Conservation (phyloP, 64 coral and sea anemone genomes). For the Orbicella faveolata region DNA sequence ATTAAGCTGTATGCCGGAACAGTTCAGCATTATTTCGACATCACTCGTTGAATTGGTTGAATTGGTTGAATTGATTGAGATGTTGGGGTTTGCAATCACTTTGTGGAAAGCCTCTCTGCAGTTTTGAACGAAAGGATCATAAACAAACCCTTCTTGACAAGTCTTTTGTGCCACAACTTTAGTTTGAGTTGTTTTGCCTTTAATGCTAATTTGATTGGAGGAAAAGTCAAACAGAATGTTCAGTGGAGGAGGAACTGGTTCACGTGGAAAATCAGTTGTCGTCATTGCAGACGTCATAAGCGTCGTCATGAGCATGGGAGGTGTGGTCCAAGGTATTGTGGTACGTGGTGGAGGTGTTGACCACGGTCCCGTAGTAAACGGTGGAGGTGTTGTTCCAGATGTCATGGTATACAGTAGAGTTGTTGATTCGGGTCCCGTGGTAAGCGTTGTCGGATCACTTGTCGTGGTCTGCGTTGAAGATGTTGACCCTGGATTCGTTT, state of each 20-base stretch:
- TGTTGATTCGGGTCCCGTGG: neutral
- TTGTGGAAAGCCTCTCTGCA: neutral
- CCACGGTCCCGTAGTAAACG: neutral
- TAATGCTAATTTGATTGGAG: neutral
- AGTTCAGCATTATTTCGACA: neutral
- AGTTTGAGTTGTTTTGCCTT: neutral
- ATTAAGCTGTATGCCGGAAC: neutral
- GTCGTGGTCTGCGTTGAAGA: neutral
- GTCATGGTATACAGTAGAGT: neutral
- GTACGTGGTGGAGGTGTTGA: too few species aligned
- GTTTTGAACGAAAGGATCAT: neutral
- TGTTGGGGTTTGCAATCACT: neutral
- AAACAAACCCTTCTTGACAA: neutral
- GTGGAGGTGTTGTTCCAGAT: neutral
- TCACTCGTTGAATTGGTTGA: neutral
- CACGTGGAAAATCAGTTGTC: neutral
- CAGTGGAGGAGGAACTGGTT: neutral
- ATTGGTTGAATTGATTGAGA: neutral
- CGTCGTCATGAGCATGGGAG: too few species aligned
- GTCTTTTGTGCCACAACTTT: neutral
- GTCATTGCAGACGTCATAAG: neutral
- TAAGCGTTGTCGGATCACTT: neutral
- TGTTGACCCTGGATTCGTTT: neutral
- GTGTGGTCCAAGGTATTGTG: too few species aligned
- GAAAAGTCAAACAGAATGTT: conserved; percentile 13